phyloP scores from a whole-genome alignment of 2,113 vertebrate species.

The Pelecanus crispus region DNA sequence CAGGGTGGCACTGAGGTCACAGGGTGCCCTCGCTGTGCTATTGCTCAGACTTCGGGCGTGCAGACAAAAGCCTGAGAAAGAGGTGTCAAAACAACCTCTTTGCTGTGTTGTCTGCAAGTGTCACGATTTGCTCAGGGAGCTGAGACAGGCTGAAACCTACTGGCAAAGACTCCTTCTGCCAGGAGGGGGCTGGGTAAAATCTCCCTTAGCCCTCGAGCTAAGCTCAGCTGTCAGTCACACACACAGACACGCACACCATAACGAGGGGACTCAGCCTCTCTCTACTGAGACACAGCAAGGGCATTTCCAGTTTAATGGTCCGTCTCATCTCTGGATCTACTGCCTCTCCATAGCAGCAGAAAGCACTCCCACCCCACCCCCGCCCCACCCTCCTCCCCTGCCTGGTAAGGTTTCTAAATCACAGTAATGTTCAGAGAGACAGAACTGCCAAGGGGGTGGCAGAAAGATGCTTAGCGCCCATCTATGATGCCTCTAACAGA shows the following conservation, averaged over 20 bases:
- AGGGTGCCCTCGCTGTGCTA: not conserved
- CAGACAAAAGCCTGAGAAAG: not conserved
- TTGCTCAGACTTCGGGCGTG: not conserved
- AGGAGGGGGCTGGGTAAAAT: not conserved
- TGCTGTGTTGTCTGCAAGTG: not conserved
- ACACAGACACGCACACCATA: not conserved
- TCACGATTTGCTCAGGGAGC: not conserved
- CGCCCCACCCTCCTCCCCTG: not conserved
- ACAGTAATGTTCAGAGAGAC: constrained; percentile 54
- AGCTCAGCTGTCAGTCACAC: constrained; percentile 9
- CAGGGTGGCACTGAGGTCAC: not conserved
- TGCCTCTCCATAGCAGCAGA: not conserved
- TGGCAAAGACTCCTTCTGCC: not conserved
- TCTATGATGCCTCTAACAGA: constrained; percentile 80
- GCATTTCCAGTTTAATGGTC: constrained; percentile 56
- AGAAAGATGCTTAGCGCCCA: constrained; percentile 29
- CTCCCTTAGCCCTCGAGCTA: not conserved
- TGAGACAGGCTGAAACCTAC: not conserved
- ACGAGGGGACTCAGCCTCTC: constrained; percentile 21
- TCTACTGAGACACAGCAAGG: constrained; percentile 43
- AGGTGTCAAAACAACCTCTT: not conserved
- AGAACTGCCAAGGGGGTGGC: constrained; percentile 39
- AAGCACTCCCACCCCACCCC: not conserved
- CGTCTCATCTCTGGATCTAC: constrained; percentile 15
- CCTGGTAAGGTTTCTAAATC: constrained; percentile 36